These are phyloP conservation scores for Chlamydotis undulata DNA, from an alignment of 2,113 vertebrate species.

Conservation along the genomic window DNA sequence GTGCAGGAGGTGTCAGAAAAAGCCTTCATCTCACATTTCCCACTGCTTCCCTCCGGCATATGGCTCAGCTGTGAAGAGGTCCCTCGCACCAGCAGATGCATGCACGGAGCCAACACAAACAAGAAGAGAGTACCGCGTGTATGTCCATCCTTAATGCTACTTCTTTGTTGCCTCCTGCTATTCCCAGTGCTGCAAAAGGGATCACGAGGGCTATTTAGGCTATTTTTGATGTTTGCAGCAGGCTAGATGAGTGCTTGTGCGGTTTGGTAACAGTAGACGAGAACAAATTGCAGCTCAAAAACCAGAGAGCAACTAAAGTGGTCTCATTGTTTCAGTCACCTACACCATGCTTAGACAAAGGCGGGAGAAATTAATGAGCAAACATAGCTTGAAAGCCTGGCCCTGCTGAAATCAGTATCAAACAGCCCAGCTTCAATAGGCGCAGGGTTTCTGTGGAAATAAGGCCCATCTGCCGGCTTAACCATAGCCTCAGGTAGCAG, in stretches of 20 bases:
- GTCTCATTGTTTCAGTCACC: neutral
- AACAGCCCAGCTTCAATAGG: neutral
- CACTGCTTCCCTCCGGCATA: neutral
- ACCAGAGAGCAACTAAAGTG: neutral
- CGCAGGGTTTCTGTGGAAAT: neutral
- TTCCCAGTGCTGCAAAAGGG: neutral
- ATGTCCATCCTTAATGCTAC: neutral
- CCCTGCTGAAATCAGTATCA: neutral
- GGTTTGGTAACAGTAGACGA: neutral
- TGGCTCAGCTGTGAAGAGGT: neutral
- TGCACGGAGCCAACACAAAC: neutral
- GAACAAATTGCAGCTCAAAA: neutral
- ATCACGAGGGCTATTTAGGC: neutral
- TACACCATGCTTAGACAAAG: accelerated
- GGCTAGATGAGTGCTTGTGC: neutral
- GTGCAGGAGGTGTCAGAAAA: neutral
- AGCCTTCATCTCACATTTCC: neutral
- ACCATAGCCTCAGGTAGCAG: neutral
- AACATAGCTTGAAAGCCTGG: neutral
- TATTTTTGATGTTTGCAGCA: neutral
- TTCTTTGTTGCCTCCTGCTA: neutral
- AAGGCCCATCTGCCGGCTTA: neutral
- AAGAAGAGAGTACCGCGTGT: neutral
- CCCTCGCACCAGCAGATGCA: accelerated
- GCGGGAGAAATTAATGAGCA: neutral